Conservation (phyloP, 2,797 vertebrate genomes). For the Coranthus polyacanthus region DNA sequence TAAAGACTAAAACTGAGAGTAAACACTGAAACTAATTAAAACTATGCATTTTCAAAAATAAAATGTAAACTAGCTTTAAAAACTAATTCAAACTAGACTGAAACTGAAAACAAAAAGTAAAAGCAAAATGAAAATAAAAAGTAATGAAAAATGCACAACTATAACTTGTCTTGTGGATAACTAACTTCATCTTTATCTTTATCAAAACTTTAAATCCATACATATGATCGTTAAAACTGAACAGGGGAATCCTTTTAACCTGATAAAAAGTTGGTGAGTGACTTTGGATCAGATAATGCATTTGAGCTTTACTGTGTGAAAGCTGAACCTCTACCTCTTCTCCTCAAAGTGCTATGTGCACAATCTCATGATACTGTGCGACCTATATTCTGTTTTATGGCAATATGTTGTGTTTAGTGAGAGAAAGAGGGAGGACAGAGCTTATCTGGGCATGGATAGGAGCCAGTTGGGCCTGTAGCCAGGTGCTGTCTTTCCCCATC, state of each 20-base stretch:
- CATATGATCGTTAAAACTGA: slow-evolving; percentile 6
- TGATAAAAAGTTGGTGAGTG: not conserved
- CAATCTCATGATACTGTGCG: slow-evolving; percentile 54
- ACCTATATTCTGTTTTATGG: slow-evolving; percentile 73
- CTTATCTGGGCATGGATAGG: slow-evolving; percentile 73
- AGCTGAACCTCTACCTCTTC: slow-evolving; percentile 40
- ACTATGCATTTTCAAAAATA: no score
- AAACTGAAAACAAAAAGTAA: no score
- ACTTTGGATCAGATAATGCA: slow-evolving; percentile 39
- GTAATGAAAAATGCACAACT: no score
- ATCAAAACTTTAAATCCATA: slow-evolving; percentile 25
- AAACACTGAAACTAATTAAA: no score
- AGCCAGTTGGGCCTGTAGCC: slow-evolving; percentile 70
- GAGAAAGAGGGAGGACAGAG: slow-evolving; percentile 70
- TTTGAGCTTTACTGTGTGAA: slow-evolving; percentile 46
- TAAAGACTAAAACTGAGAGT: no score
- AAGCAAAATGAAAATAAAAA: no score
- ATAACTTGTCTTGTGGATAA: no score
- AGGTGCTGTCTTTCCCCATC: slow-evolving; percentile 73
- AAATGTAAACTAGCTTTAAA: no score
- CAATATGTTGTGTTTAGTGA: slow-evolving; percentile 54
- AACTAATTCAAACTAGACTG: no score
- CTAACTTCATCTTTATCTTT: not conserved
- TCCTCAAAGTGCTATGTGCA: slow-evolving; percentile 49
- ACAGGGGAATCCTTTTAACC: slow-evolving; percentile 20